Conservation (phyloP, 92 coral and sea anemone species). For the Phenganax marumi region DNA sequence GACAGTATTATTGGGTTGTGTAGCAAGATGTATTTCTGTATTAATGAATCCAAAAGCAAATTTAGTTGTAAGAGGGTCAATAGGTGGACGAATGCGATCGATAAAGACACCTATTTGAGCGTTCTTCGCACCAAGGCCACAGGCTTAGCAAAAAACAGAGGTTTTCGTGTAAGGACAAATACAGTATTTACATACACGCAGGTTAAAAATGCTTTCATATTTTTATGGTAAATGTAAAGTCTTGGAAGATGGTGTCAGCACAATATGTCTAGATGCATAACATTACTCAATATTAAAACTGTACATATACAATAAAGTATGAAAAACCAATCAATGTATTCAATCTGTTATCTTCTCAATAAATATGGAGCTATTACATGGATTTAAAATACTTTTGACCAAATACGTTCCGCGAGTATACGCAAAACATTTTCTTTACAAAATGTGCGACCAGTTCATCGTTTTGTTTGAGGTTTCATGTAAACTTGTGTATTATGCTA, state of each 20-base stretch:
- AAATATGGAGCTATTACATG: background rate
- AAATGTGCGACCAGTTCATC: background rate
- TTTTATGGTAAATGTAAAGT: background rate
- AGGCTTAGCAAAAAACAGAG: background rate
- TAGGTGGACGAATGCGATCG: background rate
- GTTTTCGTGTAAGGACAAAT: background rate
- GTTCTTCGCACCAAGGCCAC: background rate
- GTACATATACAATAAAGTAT: background rate
- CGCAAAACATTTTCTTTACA: background rate
- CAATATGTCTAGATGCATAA: too few relatives aligned
- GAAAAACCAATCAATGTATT: background rate
- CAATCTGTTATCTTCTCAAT: background rate
- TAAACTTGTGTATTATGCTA: background rate
- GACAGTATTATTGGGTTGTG: background rate
- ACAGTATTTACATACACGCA: background rate
- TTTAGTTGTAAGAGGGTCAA: background rate
- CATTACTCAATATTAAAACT: background rate
- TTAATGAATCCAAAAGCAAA: background rate
- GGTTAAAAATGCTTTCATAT: background rate
- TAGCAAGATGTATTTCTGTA: background rate
- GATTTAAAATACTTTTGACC: background rate
- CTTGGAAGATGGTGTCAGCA: background rate
- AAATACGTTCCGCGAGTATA: background rate
- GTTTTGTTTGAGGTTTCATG: background rate
- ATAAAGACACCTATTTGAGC: background rate